Percentiles rank a stretch among this genome's conserved stretches.
These are phyloP conservation scores for Ophioninae sp. DNA, from an alignment of 2,888 invertebrate genomes.

Conservation along the genomic window DNA sequence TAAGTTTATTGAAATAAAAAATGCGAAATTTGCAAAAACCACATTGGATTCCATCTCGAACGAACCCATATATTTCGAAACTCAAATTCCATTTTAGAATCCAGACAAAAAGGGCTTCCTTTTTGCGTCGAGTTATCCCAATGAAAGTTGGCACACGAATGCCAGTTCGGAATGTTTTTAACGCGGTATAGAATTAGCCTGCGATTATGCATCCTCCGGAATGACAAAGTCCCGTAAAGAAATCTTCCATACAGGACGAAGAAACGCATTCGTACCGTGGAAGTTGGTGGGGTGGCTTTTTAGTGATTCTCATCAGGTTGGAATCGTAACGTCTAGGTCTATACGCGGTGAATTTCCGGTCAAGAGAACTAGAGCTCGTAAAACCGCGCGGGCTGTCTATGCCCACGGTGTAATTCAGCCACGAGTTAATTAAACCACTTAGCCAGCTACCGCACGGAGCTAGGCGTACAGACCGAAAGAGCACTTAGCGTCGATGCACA, in stretches of 20 bases:
- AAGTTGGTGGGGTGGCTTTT: background rate
- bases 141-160: no score
- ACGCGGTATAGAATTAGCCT: no score
- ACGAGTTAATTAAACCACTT: conserved; percentile 69
- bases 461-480: conserved; percentile 32
- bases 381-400: conserved; percentile 43
- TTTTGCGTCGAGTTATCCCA: no score
- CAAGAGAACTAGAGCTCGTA: conserved; percentile 59
- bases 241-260: background rate
- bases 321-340: conserved; percentile 23
- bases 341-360: conserved; percentile 42
- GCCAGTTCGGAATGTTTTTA: no score
- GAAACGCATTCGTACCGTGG: background rate
- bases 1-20: no score
- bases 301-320: conserved; percentile 1
- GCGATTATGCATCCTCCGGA: background rate
- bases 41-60: no score
- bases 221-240: background rate
- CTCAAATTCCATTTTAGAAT: no score
- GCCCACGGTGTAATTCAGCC: conserved; percentile 54
- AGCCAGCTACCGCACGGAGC: conserved; percentile 63
- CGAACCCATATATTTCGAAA: no score
- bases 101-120: no score
- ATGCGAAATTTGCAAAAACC: no score
- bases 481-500: conserved; percentile 57